These are phyloP conservation scores for Thamnophis elegans DNA, from an alignment of 2,797 vertebrate genomes.

Conservation along the genomic window DNA sequence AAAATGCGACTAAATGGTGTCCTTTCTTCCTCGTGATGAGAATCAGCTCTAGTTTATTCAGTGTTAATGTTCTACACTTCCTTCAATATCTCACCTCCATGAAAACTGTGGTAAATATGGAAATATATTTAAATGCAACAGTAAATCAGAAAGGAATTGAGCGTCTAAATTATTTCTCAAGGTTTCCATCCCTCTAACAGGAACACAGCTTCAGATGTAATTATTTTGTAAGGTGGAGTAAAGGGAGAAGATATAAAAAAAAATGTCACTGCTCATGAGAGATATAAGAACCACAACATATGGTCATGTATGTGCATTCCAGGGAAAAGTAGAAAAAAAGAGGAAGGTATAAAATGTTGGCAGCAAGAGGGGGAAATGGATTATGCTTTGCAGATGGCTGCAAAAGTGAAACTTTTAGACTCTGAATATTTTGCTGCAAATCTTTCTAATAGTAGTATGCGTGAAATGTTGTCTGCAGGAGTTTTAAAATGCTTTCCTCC, in stretches of 20 bases:
- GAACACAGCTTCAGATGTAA: neutral
- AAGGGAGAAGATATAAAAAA: neutral
- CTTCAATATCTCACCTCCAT: neutral
- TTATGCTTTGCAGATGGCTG: neutral
- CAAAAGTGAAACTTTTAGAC: neutral
- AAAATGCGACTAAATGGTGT: neutral
- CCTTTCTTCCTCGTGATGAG: neutral
- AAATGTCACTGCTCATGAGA: neutral
- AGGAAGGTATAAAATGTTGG: neutral
- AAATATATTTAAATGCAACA: neutral
- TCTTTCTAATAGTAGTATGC: neutral
- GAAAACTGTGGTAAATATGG: neutral
- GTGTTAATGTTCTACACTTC: neutral
- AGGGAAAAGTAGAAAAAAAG: no score
- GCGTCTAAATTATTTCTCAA: neutral
- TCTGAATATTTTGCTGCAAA: neutral
- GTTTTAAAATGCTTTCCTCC: neutral
- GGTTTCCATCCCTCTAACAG: neutral
- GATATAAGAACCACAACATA: neutral
- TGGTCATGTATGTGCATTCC: neutral
- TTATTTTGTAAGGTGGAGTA: neutral
- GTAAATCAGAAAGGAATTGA: neutral
- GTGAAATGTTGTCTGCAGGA: neutral
- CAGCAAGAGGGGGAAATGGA: neutral
- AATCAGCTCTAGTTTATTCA: neutral